Conservation (phyloP, 2,888 invertebrate species). For the Drosophila merina region DNA sequence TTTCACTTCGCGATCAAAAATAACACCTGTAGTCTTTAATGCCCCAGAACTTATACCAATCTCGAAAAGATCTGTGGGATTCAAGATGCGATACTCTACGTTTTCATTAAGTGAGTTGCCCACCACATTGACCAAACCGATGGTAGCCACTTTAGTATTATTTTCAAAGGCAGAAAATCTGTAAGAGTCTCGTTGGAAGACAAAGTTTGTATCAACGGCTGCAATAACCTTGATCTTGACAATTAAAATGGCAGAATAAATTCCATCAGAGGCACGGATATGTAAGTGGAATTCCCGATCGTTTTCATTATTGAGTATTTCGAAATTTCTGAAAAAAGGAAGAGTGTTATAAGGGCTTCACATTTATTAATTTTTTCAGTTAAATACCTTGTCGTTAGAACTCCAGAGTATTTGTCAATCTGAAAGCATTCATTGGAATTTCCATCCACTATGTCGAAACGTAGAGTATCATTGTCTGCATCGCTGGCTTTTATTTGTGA, state of each 20-base stretch:
- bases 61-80: slow-evolving; percentile 93
- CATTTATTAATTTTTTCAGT: too few species aligned
- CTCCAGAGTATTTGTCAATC: slow-evolving; percentile 88
- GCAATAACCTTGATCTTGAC: slow-evolving; percentile 89
- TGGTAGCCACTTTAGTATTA: slow-evolving; percentile 90
- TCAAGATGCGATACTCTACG: slow-evolving; percentile 92
- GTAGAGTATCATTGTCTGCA: slow-evolving; percentile 88
- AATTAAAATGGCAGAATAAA: slow-evolving; percentile 89
- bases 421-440: slow-evolving; percentile 90
- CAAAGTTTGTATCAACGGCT: slow-evolving; percentile 90
- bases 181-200: slow-evolving; percentile 92
- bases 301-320: slow-evolving; percentile 85
- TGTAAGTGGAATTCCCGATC: slow-evolving; percentile 87
- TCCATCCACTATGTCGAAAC: slow-evolving; percentile 93
- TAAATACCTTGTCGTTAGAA: slow-evolving; percentile 86
- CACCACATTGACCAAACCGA: slow-evolving; percentile 94
- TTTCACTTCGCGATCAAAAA: slow-evolving; percentile 94
- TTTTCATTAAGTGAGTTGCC: slow-evolving; percentile 95
- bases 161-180: slow-evolving; percentile 93
- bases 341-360: background rate
- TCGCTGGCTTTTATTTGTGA: slow-evolving; percentile 89
- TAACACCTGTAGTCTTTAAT: slow-evolving; percentile 91
- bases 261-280: slow-evolving; percentile 94
- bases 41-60: slow-evolving; percentile 96
- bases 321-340: slow-evolving; percentile 81